phyloP scores from a whole-genome alignment of 2,797 vertebrate species.

The Sebastes nivosus region DNA sequence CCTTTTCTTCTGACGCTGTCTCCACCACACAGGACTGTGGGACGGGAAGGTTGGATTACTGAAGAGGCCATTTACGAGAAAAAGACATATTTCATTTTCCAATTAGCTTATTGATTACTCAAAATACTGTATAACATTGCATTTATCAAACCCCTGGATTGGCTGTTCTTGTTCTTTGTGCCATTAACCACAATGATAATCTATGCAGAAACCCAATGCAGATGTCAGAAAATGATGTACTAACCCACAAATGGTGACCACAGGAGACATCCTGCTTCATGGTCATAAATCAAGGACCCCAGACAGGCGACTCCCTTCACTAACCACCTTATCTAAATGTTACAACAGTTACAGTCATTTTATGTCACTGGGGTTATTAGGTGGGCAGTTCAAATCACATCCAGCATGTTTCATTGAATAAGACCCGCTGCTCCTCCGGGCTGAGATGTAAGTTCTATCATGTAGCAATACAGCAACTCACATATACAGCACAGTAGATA shows the following conservation, averaged over 20 bases:
- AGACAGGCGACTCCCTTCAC: conserved; percentile 24
- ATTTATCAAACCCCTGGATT: conserved; percentile 19
- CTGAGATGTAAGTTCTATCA: neutral
- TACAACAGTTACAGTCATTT: conserved; percentile 12
- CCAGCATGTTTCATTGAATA: neutral
- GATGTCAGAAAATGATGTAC: conserved; percentile 38
- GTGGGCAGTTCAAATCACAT: conserved; percentile 12
- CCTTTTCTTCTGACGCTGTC: conserved; percentile 26
- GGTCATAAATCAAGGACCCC: conserved; percentile 43
- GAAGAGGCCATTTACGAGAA: neutral
- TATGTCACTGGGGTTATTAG: conserved; percentile 33
- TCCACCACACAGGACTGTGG: neutral
- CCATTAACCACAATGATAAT: conserved; percentile 8
- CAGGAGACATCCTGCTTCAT: conserved; percentile 1
- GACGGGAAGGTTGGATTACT: conserved; percentile 13
- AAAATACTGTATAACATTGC: neutral
- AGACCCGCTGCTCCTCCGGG: neutral
- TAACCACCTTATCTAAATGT: conserved; percentile 40
- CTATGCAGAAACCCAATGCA: conserved; percentile 20
- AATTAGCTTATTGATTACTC: conserved; percentile 11
- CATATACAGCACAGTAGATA: neutral
- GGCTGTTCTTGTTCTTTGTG: neutral
- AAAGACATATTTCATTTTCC: conserved; percentile 8
- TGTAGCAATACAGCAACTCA: neutral
- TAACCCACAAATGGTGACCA: conserved; percentile 40